A percentile compares a stretch with the other conserved stretches of the same genome.
These are phyloP conservation scores for Macrotis lagotis DNA, from an alignment of 2,113 vertebrate genomes.

Conservation along the genomic window DNA sequence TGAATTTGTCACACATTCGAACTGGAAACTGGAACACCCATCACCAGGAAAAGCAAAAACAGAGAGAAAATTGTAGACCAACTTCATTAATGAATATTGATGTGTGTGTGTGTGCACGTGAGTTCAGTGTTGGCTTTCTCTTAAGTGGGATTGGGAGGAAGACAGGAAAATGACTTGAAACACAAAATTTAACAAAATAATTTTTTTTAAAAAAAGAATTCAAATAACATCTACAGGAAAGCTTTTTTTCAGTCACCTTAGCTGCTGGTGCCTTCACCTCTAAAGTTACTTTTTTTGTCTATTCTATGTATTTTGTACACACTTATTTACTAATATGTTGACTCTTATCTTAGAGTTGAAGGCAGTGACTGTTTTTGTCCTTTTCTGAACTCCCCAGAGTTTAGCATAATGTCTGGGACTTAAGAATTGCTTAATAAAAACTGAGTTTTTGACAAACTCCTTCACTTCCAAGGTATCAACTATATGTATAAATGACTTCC, in stretches of 20 bases:
- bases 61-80: too few relatives aligned
- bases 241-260: not conserved
- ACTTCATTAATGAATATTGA: too few relatives aligned
- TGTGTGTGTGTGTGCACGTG: not conserved
- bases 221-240: not conserved
- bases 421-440: not conserved
- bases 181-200: not conserved
- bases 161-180: not conserved
- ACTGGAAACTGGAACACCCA: too few relatives aligned
- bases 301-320: not conserved
- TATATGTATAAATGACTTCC: not conserved
- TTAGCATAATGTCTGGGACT: not conserved
- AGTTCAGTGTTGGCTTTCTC: too few relatives aligned
- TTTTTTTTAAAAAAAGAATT: not conserved
- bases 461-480: not conserved
- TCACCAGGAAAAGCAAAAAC: too few relatives aligned
- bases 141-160: not conserved
- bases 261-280: not conserved
- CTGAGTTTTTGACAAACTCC: not conserved
- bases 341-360: not conserved
- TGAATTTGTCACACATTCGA: too few relatives aligned
- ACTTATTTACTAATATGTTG: not conserved
- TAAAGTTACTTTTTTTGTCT: not conserved
- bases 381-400: not conserved
- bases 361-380: not conserved